Evolutionary conservation across 2,113 vertebrate species (phyloP).

Genomic region (Podiceps cristatus): DNA sequence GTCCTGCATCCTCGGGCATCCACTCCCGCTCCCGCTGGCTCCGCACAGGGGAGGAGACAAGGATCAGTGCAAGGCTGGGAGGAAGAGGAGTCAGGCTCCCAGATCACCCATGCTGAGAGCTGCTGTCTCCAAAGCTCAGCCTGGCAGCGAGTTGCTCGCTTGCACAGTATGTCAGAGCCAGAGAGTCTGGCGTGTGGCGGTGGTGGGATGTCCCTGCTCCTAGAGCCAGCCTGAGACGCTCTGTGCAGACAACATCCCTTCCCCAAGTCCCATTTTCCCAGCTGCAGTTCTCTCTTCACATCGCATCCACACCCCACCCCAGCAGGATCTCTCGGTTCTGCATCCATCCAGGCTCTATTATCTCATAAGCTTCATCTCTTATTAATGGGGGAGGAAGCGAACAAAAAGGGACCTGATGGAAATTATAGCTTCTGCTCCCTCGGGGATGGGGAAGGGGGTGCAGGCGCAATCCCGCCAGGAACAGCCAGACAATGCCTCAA

Average conservation of each 20-base stretch:
- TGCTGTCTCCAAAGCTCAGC: not conserved
- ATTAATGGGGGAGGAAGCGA: conserved; percentile 42
- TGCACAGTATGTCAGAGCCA: not conserved
- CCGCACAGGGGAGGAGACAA: not conserved
- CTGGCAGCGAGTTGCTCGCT: not conserved
- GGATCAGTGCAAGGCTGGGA: not conserved
- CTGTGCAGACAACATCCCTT: not conserved
- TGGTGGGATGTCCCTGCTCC: conserved; percentile 20
- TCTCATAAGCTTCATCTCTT: conserved; percentile 54
- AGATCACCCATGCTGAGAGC: not conserved
- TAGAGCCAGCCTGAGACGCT: not conserved
- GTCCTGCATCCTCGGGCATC: not conserved
- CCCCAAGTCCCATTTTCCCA: not conserved
- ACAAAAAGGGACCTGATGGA: conserved; percentile 37
- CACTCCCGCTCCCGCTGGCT: not conserved
- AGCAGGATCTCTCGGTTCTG: not conserved
- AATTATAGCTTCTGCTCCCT: conserved; percentile 20
- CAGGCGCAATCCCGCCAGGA: not conserved
- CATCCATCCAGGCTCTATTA: conserved; percentile 10
- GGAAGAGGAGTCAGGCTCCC: not conserved
- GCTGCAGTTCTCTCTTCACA: not conserved
- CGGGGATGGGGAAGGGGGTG: not conserved
- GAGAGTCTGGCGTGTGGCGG: not conserved
- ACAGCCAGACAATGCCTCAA: not conserved
- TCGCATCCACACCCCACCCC: not conserved